Conservation (phyloP, 2,888 invertebrate species). For the Barypeithes pellucidus region DNA sequence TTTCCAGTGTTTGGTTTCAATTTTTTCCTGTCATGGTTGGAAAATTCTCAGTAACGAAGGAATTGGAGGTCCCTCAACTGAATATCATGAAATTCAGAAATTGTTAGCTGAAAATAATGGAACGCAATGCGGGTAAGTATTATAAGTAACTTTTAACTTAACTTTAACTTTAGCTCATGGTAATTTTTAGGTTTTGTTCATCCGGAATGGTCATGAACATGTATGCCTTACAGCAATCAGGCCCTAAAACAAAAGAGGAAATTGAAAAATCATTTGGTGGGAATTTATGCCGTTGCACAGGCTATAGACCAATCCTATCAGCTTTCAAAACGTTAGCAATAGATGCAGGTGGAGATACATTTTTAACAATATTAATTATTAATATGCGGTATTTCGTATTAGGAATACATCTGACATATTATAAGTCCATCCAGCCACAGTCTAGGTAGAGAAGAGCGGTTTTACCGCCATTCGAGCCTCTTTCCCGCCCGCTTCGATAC, state of each 20-base stretch:
- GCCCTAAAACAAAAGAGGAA: conserved; percentile 72
- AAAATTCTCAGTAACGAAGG: conserved; percentile 80
- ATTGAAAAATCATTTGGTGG: conserved; percentile 81
- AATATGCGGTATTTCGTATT: too few species aligned
- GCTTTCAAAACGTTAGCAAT: conserved; percentile 75
- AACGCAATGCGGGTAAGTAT: conserved; percentile 75
- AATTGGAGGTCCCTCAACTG: conserved; percentile 71
- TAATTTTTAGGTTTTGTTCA: conserved; percentile 73
- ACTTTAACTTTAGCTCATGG: too few species aligned
- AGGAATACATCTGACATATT: too few species aligned
- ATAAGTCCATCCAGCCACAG: too few species aligned
- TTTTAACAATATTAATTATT: too few species aligned
- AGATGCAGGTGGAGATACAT: conserved; percentile 38
- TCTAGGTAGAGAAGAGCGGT: too few species aligned
- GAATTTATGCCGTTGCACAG: conserved; percentile 84
- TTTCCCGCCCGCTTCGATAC: too few species aligned
- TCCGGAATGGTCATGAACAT: conserved; percentile 86
- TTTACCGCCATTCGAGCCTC: too few species aligned
- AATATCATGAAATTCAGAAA: conserved; percentile 28
- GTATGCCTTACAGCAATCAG: conserved; percentile 72
- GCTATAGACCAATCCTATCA: conserved; percentile 76
- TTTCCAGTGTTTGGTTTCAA: conserved; percentile 72
- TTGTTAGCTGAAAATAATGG: conserved; percentile 70
- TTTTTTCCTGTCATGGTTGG: conserved; percentile 75
- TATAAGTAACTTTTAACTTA: too few species aligned